Evolutionary conservation across 1,140 invertebrate genomes (phyloP), one percentile per base, ranked within the genome.

Genomic region (Himalopsyche phryganea): DNA sequence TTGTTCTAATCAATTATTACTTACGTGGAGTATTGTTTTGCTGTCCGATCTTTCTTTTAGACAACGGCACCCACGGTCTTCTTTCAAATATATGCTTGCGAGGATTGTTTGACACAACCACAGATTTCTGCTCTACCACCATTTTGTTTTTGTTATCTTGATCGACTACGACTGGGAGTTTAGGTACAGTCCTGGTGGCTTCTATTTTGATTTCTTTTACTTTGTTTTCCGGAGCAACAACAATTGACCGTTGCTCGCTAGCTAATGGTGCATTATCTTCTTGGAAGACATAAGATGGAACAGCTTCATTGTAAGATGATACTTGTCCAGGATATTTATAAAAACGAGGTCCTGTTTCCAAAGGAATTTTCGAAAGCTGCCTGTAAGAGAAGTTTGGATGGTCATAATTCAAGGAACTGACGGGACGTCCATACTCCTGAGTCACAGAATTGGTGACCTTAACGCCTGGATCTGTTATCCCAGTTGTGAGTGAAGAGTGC

Each of bases 331-430:
- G 40, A 11, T 19, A 41, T 19, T 38, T 38, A 14, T 51, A 19
- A n/a, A 63, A 63, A 17, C 38, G 15, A 6, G 36, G 19, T 20
- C 51, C 48, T 4, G 45, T 50, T 6, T 58, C 56, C 18, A 63
- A 17, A 17, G 61, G 61, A 3, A 63, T 13, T 46, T 55, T 49
- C 14, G 19, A 33, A 32, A 63, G 17, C 42, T 63, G 56, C 11
- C 56, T 59, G 18, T 63, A 63, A 0, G 56, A 59, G 48, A 59
- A 59, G 17, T 36, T 50, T 2, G 56, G 56, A 23, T 59, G 56
- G 15, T 59, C 56, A 52, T 20, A 58, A 23, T 42, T 50, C 1
- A 42, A 40, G 11, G 35, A 33, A 7, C 20, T 36, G 13, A 60
- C 51, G 4, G 23, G 13, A 48, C 58, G 36, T 1, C 47, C 55